A percentile compares a stretch with the other conserved stretches of the same genome.
These are phyloP conservation scores for Dermolepida albohirtum DNA, from an alignment of 2,888 invertebrate genomes.

Conservation along the genomic window DNA sequence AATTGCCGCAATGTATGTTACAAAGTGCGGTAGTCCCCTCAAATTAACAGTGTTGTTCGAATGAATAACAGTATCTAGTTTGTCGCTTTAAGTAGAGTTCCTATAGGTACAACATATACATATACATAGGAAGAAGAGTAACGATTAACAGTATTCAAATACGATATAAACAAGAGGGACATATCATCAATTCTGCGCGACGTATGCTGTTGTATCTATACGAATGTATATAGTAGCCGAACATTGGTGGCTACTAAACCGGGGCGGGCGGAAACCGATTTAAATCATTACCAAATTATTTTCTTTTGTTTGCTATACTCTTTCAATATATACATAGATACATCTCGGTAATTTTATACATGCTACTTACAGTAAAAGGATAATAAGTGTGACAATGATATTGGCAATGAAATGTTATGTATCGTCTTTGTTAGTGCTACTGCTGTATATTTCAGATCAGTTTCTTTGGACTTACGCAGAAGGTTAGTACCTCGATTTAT, in stretches of 20 bases:
- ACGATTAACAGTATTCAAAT: too few species aligned
- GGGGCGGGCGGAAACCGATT: too few species aligned
- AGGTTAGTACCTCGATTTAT: slow-evolving; percentile 12
- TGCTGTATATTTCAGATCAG: neutral
- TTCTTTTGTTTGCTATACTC: too few species aligned
- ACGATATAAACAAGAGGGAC: too few species aligned
- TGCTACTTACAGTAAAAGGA: slow-evolving; percentile 1
- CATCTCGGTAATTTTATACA: neutral
- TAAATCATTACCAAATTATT: too few species aligned
- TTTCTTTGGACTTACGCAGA: slow-evolving; percentile 1
- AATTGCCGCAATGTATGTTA: slow-evolving; percentile 36
- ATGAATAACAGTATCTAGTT: slow-evolving; percentile 30
- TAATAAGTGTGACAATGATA: slow-evolving; percentile 18
- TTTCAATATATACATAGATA: neutral
- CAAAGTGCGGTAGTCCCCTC: slow-evolving; percentile 13
- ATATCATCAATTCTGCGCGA: too few species aligned
- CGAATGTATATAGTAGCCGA: too few species aligned
- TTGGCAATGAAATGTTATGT: slow-evolving; percentile 27
- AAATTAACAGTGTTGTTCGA: slow-evolving; percentile 4
- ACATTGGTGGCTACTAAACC: too few species aligned
- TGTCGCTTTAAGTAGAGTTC: neutral
- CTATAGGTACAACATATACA: neutral
- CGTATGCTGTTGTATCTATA: too few species aligned
- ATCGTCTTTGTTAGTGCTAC: slow-evolving; percentile 10
- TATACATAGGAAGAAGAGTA: too few species aligned